Evolutionary conservation across 2,113 vertebrate genomes (phyloP).

Genomic region (Aspiorhynchus laticeps): DNA sequence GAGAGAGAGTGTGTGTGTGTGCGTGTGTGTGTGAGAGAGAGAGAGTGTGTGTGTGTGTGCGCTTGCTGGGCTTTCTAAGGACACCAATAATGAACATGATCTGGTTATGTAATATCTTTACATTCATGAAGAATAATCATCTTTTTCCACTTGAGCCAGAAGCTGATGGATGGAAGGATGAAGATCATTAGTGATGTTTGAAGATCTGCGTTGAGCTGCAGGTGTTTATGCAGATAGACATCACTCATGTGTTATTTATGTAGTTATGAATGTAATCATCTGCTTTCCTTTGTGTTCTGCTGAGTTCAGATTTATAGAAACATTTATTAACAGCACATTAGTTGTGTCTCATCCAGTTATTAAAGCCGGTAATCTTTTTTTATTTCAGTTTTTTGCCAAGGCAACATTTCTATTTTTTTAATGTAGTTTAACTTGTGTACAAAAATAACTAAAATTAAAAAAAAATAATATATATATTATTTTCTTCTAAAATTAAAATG

Average conservation of each 20-base stretch:
- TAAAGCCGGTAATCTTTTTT: not conserved
- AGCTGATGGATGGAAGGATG: not conserved
- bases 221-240: not conserved
- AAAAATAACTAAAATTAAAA: too few species aligned
- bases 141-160: not conserved
- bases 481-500: too few species aligned
- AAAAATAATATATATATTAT: too few species aligned
- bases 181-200: not conserved
- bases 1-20: not conserved
- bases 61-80: constrained; percentile 24
- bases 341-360: not conserved
- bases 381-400: too few species aligned
- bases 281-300: not conserved
- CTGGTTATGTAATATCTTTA: not conserved
- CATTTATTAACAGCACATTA: not conserved
- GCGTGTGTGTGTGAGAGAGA: too few species aligned
- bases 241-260: not conserved
- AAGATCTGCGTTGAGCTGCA: not conserved
- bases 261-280: not conserved
- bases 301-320: not conserved
- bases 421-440: too few species aligned
- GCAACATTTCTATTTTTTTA: too few species aligned
- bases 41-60: not conserved
- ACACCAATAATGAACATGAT: not conserved
- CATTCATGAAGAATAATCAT: not conserved